Evolutionary conservation across 2,888 invertebrate species (phyloP).

Genomic region (Temnothorax unifasciatus): DNA sequence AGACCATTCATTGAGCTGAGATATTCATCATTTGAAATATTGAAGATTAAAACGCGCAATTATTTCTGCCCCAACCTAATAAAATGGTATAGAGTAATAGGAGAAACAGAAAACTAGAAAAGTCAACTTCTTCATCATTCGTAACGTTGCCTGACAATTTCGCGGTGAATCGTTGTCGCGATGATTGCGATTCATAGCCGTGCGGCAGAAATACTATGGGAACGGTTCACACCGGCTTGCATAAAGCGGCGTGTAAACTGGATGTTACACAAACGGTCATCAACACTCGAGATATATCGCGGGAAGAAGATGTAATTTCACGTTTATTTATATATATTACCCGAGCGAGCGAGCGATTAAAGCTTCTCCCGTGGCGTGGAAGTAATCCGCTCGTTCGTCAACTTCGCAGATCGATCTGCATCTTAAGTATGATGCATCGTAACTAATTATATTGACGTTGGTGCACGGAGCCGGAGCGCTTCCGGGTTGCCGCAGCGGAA

Average conservation of each 20-base stretch:
- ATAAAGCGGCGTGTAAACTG: slow-evolving; percentile 21
- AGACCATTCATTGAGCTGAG: too few species aligned
- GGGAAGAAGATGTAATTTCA: slow-evolving; percentile 38
- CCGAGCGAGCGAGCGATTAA: slow-evolving; percentile 13
- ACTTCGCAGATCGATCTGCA: slow-evolving; percentile 38
- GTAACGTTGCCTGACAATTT: slow-evolving; percentile 13
- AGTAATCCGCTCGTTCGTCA: slow-evolving; percentile 26
- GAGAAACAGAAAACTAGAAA: neutral
- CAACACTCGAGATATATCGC: neutral
- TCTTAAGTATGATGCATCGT: slow-evolving; percentile 60
- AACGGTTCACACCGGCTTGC: slow-evolving; percentile 12
- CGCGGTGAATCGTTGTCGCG: slow-evolving; percentile 16
- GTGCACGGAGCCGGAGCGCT: slow-evolving; percentile 51
- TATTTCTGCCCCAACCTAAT: neutral
- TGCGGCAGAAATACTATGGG: slow-evolving; percentile 3
- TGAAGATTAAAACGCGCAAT: too few species aligned
- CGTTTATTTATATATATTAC: slow-evolving; percentile 50
- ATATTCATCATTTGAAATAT: too few species aligned
- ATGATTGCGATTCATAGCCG: neutral
- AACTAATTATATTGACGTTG: slow-evolving; percentile 71
- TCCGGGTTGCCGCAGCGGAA: slow-evolving; percentile 72
- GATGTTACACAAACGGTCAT: slow-evolving; percentile 10
- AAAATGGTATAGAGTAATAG: too few species aligned
- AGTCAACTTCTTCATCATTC: slow-evolving; percentile 13
- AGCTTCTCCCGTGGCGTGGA: neutral